Evolutionary conservation across 2,888 invertebrate species (phyloP).

Genomic region (Phalera bucephala): DNA sequence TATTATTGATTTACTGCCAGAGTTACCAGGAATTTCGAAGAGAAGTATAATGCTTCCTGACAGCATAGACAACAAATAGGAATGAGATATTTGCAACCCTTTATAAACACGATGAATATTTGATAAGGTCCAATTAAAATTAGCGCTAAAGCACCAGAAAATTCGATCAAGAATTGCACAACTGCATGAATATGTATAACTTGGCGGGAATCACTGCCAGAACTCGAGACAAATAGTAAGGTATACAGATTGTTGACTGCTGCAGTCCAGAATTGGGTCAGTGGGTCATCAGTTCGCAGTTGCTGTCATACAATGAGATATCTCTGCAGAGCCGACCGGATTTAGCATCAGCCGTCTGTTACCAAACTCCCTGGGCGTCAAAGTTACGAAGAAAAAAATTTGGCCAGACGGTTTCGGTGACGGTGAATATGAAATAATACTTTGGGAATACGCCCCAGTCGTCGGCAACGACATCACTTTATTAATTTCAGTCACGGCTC

Average conservation of each 20-base stretch:
- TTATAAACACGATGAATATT: slow-evolving; percentile 15
- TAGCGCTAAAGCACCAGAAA: slow-evolving; percentile 17
- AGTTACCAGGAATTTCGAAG: too few relatives aligned
- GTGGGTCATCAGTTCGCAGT: slow-evolving; percentile 68
- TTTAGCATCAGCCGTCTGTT: slow-evolving; percentile 56
- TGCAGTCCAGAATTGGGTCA: slow-evolving; percentile 76
- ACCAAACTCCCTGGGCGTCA: slow-evolving; percentile 41
- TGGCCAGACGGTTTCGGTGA: slow-evolving; percentile 15
- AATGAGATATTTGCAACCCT: too few relatives aligned
- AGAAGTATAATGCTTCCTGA: too few relatives aligned
- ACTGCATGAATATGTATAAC: slow-evolving; percentile 59
- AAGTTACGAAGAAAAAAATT: slow-evolving; percentile 25
- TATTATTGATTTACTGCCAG: too few relatives aligned
- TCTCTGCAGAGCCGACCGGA: slow-evolving; percentile 64
- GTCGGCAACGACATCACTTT: slow-evolving; percentile 29
- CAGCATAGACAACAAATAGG: too few relatives aligned
- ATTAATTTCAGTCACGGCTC: slow-evolving; percentile 50
- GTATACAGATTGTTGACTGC: slow-evolving; percentile 64
- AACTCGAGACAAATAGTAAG: slow-evolving; percentile 70
- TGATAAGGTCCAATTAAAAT: slow-evolving; percentile 18
- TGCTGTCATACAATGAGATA: slow-evolving; percentile 75
- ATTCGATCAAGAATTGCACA: slow-evolving; percentile 32
- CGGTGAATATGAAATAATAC: slow-evolving; percentile 33
- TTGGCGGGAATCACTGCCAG: slow-evolving; percentile 66
- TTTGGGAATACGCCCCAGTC: slow-evolving; percentile 22